These are phyloP conservation scores for Sylvicola cinctus DNA, from an alignment of 2,888 invertebrate species.

Conservation along the genomic window DNA sequence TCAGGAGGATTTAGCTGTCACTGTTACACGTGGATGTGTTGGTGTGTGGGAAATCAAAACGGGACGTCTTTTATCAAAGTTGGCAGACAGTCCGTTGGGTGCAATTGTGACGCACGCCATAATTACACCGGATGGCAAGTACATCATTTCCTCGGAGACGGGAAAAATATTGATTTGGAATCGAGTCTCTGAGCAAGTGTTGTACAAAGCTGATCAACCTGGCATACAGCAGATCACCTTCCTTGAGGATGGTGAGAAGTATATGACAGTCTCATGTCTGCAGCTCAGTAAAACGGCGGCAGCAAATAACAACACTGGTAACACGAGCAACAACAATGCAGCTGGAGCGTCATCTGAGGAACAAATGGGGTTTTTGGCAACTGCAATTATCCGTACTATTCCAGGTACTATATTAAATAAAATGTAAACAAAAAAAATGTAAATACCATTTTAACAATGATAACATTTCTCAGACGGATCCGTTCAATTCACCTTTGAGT, in stretches of 20 bases:
- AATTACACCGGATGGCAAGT: slow-evolving; percentile 64
- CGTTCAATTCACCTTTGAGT: slow-evolving; percentile 62
- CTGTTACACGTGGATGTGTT: slow-evolving; percentile 84
- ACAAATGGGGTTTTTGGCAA: slow-evolving; percentile 36
- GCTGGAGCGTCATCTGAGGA: slow-evolving; percentile 46
- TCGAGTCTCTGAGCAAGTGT: slow-evolving; percentile 46
- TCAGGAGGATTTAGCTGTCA: slow-evolving; percentile 64
- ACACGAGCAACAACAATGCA: slow-evolving; percentile 14
- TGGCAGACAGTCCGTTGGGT: slow-evolving; percentile 79
- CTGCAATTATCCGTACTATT: slow-evolving; percentile 44
- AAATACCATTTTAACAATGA: background rate
- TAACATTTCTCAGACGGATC: slow-evolving; percentile 38
- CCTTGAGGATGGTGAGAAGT: slow-evolving; percentile 23
- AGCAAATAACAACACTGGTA: background rate
- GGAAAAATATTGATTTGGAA: slow-evolving; percentile 85
- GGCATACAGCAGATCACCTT: slow-evolving; percentile 26
- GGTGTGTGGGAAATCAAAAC: slow-evolving; percentile 85
- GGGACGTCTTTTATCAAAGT: slow-evolving; percentile 63
- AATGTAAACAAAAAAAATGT: slow-evolving; percentile 9
- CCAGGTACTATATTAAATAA: too few species aligned
- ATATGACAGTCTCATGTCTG: slow-evolving; percentile 22
- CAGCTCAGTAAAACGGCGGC: background rate
- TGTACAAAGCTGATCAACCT: slow-evolving; percentile 64
- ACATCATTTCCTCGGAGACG: slow-evolving; percentile 79
- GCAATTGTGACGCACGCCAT: slow-evolving; percentile 87